Evolutionary conservation across 92 coral and sea anemone species (phyloP), one percentile per base, ranked within the genome.

Genomic region (Heteractis magnifica): DNA sequence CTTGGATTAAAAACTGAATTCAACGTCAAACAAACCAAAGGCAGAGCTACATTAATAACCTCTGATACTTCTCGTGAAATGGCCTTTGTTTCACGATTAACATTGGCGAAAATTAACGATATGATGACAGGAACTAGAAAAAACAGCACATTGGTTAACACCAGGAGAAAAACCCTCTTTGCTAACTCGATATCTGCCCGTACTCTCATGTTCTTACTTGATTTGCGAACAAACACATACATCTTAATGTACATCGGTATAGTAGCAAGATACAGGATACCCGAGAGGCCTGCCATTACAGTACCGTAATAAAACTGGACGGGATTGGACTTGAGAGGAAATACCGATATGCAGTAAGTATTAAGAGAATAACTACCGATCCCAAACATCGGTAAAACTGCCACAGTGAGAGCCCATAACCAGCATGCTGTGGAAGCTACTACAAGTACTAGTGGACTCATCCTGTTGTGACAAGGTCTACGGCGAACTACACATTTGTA

Each of bases 201-300:
- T 5, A 81, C 68, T 81, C 84, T 8, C 84, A 74, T 82, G 86
- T 72, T 82, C 59, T 60, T 82, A 58, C 86, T 82, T 12, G 86
- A 82, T 52, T 60, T 56, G 11, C 86, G 86, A 34, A 82, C 86
- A 52, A 72, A 82, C 15, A 81, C 3, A 19, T 82, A 82, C 86
- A 82, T 72, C 56, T 50, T 82, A 7, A 82, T 23, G 79, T 82
- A 74, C 72, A 82, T 34, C 1, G 86, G 79, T 34, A 82, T 56
- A 4, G 86, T 51, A 8, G 76, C 20, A 3, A 82, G 23, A 14
- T 82, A 82, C 79, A 75, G 0, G 6, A 82, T 9, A 11, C 51
- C 86, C 9, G 86, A 55, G 49, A 23, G 34, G 6, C 86, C 86
- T 41, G 86, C 71, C 12, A 82, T 20, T 1, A 26, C 21, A 4